A percentile compares a stretch with the other conserved stretches of the same genome.
These are phyloP conservation scores for Glaucomys volans DNA, from an alignment of 2,113 vertebrate genomes.

Conservation along the genomic window DNA sequence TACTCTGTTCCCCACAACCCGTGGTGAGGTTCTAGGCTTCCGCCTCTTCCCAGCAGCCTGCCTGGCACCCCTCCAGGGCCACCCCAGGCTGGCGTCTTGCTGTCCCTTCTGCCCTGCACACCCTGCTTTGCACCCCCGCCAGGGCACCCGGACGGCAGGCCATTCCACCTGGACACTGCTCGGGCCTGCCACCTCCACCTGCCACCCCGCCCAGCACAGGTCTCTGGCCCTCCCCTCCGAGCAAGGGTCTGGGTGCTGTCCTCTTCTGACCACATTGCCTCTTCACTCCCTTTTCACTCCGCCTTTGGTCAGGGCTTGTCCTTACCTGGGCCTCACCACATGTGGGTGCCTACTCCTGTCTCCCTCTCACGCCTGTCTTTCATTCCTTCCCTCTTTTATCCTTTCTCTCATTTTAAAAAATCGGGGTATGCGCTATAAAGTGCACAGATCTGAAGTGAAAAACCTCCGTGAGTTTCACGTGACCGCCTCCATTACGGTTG, in stretches of 20 bases:
- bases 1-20: too few relatives aligned
- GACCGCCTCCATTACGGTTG: not conserved
- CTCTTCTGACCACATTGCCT: not conserved
- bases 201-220: not conserved
- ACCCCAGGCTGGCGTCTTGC: not conserved
- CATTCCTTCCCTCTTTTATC: not conserved
- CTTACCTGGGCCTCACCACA: not conserved
- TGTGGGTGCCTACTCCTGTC: not conserved
- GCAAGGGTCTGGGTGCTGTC: too few relatives aligned
- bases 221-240: too few relatives aligned
- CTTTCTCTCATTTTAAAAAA: not conserved
- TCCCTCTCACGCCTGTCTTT: not conserved
- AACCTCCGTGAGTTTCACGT: not conserved
- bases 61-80: not conserved
- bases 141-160: not conserved
- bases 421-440: not conserved
- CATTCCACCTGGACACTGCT: not conserved
- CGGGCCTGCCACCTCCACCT: not conserved
- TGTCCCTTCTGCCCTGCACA: not conserved
- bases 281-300: not conserved
- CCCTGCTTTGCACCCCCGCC: fast-evolving
- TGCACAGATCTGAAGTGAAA: not conserved
- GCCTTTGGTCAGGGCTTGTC: not conserved
- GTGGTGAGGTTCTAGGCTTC: not conserved
- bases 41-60: too few relatives aligned